Evolutionary conservation across 2,888 invertebrate species (phyloP).

Genomic region (Thelaira solivaga): DNA sequence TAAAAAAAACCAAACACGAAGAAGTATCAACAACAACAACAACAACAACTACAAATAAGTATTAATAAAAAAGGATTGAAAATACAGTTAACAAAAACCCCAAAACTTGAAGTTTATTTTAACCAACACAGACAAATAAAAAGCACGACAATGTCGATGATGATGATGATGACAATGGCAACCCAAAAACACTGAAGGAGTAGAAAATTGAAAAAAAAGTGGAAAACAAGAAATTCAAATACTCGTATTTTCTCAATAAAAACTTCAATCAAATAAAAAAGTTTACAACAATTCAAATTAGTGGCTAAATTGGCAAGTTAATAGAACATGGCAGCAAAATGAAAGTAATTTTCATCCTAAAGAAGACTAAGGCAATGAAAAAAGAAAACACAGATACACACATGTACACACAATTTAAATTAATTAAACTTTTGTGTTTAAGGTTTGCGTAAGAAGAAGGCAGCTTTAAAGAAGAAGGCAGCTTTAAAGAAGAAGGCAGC

Average conservation of each 20-base stretch:
- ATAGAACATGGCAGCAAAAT: not conserved
- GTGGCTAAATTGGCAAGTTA: not conserved
- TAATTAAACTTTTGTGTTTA: no score
- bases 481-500: no score
- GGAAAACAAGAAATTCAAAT: slow-evolving; percentile 8
- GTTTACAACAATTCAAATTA: not conserved
- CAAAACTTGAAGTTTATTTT: slow-evolving; percentile 48
- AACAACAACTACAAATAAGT: slow-evolving; percentile 6
- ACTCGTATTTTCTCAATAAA: not conserved
- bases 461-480: no score
- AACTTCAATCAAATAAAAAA: not conserved
- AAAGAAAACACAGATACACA: no score
- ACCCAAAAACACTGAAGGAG: not conserved
- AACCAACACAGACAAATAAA: slow-evolving; percentile 26
- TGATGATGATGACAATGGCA: not conserved
- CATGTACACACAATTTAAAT: no score
- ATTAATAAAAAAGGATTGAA: slow-evolving; percentile 41
- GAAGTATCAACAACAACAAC: not conserved
- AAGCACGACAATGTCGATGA: slow-evolving; percentile 17
- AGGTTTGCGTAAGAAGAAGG: no score
- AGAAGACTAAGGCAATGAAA: no score
- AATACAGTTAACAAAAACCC: slow-evolving; percentile 37
- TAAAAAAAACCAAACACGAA: slow-evolving; percentile 22
- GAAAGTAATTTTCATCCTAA: not conserved
- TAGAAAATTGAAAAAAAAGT: not conserved